Conservation (phyloP, 2,888 invertebrate genomes). For the Oasisia sp. region DNA sequence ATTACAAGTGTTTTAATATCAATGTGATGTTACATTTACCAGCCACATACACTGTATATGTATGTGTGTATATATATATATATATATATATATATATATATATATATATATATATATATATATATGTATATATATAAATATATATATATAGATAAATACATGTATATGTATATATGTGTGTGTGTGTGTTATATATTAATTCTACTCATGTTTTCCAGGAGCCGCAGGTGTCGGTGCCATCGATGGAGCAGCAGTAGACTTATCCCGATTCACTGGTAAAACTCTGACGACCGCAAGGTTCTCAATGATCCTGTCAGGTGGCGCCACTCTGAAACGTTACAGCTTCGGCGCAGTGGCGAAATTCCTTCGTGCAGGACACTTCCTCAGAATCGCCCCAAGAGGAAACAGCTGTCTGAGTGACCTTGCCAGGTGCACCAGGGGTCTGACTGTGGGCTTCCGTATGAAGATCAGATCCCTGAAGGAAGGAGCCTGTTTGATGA, state of each 20-base stretch:
- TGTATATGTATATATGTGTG: too few species aligned
- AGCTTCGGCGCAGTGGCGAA: background rate
- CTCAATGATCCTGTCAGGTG: background rate
- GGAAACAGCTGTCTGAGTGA: background rate
- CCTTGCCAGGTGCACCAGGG: background rate
- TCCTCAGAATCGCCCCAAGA: background rate
- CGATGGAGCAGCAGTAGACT: background rate
- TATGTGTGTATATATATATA: too few species aligned
- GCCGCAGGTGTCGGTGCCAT: background rate
- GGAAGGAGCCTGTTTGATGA: background rate
- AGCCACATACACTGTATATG: too few species aligned
- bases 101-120: too few species aligned
- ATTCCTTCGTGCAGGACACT: background rate
- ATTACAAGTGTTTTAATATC: too few species aligned
- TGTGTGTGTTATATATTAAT: too few species aligned
- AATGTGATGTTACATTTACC: too few species aligned
- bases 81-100: too few species aligned
- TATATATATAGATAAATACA: too few species aligned
- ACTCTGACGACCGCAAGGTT: background rate
- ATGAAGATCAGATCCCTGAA: background rate
- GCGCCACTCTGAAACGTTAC: background rate
- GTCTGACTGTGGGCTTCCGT: background rate
- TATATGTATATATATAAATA: too few species aligned
- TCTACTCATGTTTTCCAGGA: background rate
- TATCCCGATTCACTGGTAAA: background rate